Evolutionary conservation across 2,797 vertebrate genomes (phyloP), one percentile per base, ranked within the genome.

Genomic region (Alca torda): DNA sequence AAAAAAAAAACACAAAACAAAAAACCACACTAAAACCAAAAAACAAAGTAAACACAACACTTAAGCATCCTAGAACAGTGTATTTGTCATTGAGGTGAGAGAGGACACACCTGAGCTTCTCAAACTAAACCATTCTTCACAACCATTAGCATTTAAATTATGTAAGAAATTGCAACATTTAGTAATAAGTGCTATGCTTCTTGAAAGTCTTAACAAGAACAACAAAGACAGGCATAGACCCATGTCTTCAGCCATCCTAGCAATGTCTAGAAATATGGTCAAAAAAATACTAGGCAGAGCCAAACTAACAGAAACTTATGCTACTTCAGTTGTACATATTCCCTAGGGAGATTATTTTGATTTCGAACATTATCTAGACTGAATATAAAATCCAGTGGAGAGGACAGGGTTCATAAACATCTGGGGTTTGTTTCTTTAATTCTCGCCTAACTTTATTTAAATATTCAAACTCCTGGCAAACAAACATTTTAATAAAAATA

Each of bases 221-320:
- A 41, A 18, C 33, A 43, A 65, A 41, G 24, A 15, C 15, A 72
- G n/a, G 7, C 2, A 1, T 0, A 70, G 25, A 41, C 5, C 13
- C 14, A 11, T 7, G 7, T 10, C 39, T 83, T 59, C 75, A 85
- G 41, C 2, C 10, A 33, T 20, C 9, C 17, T 11, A 31, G 19
- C 46, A 76, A 24, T 3, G 2, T 11, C 54, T 16, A 24, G 4
- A 54, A 72, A 77, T 0, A 23, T 1, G 5, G 5, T 2, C 1
- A 48, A 5, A 57, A 37, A 84, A 88, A 78, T 10, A 33, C 19
- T 3, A 53, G 31, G 15, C 12, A 81, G 80, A 63, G 50, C 4
- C 61, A 54, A 60, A 59, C 5, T 8, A 28, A 19, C 31, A 78
- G 61, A 64, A 92, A 35, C 12, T 26, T 30, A 19, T 2, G 3